Conservation (phyloP, 2,797 vertebrate genomes). For the Melanotaenia parkinsoni region DNA sequence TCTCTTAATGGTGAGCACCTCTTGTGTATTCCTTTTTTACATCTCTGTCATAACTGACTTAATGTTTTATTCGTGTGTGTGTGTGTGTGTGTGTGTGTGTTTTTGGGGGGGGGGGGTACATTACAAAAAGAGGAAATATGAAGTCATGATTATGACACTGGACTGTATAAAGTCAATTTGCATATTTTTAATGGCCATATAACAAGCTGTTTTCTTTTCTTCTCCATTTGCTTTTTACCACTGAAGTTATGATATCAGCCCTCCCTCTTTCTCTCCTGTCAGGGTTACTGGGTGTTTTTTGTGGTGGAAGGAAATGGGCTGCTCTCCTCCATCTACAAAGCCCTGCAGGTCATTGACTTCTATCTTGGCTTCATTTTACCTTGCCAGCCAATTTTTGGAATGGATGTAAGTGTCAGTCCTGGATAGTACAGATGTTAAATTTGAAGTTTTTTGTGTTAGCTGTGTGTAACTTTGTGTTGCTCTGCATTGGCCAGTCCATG, state of each 20-base stretch:
- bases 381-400: constrained; percentile 74
- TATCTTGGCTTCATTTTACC: constrained; percentile 74
- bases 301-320: constrained; percentile 88
- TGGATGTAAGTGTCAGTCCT: constrained; percentile 68
- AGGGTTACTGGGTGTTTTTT: constrained; percentile 92
- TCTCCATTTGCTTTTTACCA: constrained; percentile 9
- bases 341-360: constrained; percentile 86
- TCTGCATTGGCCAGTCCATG: constrained; percentile 58
- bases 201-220: constrained; percentile 1
- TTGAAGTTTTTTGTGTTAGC: neutral
- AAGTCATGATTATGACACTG: constrained; percentile 23
- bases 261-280: constrained; percentile 53
- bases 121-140: constrained; percentile 3
- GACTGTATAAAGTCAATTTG: no score
- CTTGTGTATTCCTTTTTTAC: constrained; percentile 17
- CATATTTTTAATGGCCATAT: constrained; percentile 28
- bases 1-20: constrained; percentile 6
- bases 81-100: no score
- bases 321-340: constrained; percentile 87
- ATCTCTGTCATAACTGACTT: constrained; percentile 26
- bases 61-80: constrained; percentile 49
- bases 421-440: neutral
- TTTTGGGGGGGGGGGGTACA: no score
- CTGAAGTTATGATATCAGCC: constrained; percentile 31
- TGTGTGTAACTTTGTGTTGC: constrained; percentile 8